A percentile compares a stretch with the other conserved stretches of the same genome.
Evolutionary conservation across 2,888 invertebrate genomes (phyloP).

Genomic region (Hydroisotoma schaefferi): DNA sequence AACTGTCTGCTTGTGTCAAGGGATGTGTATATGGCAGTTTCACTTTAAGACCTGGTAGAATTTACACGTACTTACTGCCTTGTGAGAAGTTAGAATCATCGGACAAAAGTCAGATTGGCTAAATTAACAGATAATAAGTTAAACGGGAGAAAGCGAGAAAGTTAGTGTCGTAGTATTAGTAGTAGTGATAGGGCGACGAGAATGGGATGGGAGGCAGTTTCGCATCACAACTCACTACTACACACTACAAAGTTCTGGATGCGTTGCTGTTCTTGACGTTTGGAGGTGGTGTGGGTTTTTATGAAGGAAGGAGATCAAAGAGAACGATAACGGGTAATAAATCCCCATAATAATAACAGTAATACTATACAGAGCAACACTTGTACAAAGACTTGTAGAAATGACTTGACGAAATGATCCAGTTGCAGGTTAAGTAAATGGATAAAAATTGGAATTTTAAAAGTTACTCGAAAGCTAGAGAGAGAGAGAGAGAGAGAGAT

Average conservation of each 20-base stretch:
- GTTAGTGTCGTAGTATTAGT: background rate
- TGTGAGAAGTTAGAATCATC: too few relatives aligned
- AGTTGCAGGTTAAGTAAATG: conserved; percentile 13
- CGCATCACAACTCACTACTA: too few relatives aligned
- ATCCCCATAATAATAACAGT: conserved; percentile 24
- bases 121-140: background rate
- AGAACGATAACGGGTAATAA: conserved; percentile 10
- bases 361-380: conserved; percentile 10
- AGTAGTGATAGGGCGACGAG: too few relatives aligned
- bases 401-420: conserved; percentile 8
- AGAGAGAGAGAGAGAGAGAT: conserved; percentile 9
- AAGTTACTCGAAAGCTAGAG: conserved; percentile 1
- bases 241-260: too few relatives aligned
- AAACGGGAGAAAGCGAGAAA: background rate
- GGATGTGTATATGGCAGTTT: too few relatives aligned
- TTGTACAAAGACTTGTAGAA: conserved; percentile 6
- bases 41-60: too few relatives aligned
- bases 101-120: too few relatives aligned
- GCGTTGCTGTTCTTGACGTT: too few relatives aligned
- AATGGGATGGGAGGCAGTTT: too few relatives aligned
- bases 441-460: conserved; percentile 5
- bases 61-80: too few relatives aligned
- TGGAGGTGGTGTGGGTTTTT: background rate
- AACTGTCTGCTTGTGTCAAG: too few relatives aligned
- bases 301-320: conserved; percentile 12